phyloP scores from a whole-genome alignment of 2,113 vertebrate genomes.

The Nerophis lumbriciformis region DNA sequence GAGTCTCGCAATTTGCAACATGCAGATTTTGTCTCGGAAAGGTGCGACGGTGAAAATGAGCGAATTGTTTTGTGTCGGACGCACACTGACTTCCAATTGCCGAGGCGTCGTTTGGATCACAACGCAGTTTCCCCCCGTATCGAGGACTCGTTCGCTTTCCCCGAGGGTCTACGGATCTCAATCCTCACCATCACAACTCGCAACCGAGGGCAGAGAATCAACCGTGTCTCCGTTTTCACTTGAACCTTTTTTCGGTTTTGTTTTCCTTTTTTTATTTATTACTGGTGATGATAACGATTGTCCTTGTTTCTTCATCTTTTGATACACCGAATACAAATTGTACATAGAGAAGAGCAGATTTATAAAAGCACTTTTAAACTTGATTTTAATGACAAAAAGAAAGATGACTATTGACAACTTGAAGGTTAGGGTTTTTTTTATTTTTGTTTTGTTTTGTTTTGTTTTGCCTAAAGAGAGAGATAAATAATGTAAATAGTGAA shows the following conservation, averaged over 20 bases:
- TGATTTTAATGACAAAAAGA: conserved; percentile 85
- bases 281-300: conserved; percentile 70
- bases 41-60: conserved; percentile 28
- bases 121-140: conserved; percentile 48
- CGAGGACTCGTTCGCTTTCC: conserved; percentile 57
- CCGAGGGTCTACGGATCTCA: conserved; percentile 65
- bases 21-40: conserved; percentile 6
- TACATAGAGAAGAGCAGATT: conserved; percentile 93
- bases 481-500: conserved; percentile 76
- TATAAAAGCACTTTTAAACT: conserved; percentile 99
- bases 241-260: conserved; percentile 53
- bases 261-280: conserved; percentile 71
- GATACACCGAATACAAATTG: conserved; percentile 88
- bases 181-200: conserved; percentile 72
- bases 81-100: conserved; percentile 28
- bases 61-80: neutral
- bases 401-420: conserved; percentile 81
- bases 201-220: conserved; percentile 64
- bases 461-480: conserved; percentile 77
- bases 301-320: conserved; percentile 69
- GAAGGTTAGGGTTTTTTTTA: conserved; percentile 71
- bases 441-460: conserved; percentile 69
- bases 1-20: conserved; percentile 12
- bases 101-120: conserved; percentile 42
- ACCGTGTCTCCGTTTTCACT: conserved; percentile 57